phyloP scores from a whole-genome alignment of 2,797 vertebrate species.

The Chaenodraco wilsoni region DNA sequence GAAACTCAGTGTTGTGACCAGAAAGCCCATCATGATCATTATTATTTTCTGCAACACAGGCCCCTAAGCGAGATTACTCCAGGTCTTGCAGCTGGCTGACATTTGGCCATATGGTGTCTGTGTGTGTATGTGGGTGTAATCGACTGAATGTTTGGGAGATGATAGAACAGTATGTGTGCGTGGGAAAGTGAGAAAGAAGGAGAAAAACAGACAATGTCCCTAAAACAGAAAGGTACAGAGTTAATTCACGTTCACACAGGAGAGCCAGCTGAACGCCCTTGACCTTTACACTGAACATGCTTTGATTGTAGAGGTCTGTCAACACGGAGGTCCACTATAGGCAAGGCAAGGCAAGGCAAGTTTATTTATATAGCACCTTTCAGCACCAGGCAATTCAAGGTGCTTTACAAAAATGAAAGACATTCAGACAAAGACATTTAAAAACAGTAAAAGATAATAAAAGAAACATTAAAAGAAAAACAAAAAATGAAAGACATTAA shows the following conservation, averaged over 20 bases:
- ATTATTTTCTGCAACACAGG: slow-evolving; percentile 46
- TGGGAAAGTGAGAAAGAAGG: slow-evolving; percentile 27
- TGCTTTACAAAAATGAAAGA: no score
- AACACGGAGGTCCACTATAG: neutral
- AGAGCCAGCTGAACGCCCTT: neutral
- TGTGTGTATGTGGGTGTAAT: slow-evolving; percentile 1
- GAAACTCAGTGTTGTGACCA: slow-evolving; percentile 28
- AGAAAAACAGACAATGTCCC: slow-evolving; percentile 10
- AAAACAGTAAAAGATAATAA: no score
- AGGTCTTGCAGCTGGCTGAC: slow-evolving; percentile 67
- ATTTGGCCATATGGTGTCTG: slow-evolving; percentile 58
- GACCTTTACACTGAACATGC: neutral
- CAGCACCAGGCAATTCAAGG: no score
- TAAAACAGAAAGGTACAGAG: slow-evolving; percentile 11
- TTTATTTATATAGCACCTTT: no score
- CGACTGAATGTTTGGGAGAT: slow-evolving; percentile 28
- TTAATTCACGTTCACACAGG: slow-evolving; percentile 15
- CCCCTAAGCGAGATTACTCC: slow-evolving; percentile 28
- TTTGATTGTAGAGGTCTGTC: slow-evolving; percentile 4
- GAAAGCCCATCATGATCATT: slow-evolving; percentile 34
- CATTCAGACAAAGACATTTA: no score
- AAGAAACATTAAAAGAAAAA: no score
- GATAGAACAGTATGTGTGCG: slow-evolving; percentile 37
- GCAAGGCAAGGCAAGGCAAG: no score
- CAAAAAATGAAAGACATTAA: no score